A percentile compares a stretch with the other conserved stretches of the same genome.
These are phyloP conservation scores for Stichopus horrens DNA, from an alignment of 53 echinoderm and acorn worm species.

Conservation along the genomic window DNA sequence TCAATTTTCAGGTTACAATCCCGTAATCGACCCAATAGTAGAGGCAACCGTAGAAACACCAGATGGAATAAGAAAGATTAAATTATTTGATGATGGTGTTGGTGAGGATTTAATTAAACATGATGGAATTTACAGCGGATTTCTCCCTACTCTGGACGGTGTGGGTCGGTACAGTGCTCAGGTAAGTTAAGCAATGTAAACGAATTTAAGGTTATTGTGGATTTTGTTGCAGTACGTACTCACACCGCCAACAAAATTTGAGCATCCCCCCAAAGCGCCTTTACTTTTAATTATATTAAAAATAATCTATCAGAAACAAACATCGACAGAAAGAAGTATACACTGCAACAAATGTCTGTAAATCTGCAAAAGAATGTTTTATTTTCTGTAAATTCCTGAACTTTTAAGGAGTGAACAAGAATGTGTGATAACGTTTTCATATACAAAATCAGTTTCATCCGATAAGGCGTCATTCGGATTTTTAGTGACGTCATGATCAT, in stretches of 20 bases:
- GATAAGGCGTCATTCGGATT: no score
- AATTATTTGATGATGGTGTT: constrained; percentile 9
- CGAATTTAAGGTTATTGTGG: not conserved
- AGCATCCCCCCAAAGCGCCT: no score
- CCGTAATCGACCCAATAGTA: constrained; percentile 5
- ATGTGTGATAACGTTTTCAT: no score
- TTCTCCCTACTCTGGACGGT: not conserved
- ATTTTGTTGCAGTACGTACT: not conserved
- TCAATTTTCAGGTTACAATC: constrained; percentile 4
- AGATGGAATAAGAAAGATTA: not conserved
- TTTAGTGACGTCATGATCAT: no score
- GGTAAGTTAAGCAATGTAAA: not conserved
- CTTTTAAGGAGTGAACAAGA: not conserved
- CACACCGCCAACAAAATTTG: no score
- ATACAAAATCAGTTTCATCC: no score
- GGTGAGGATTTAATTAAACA: constrained; percentile 12
- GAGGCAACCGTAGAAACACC: constrained; percentile 4
- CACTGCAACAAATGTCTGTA: no score
- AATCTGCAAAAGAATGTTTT: no score
- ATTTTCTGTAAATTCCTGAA: not conserved
- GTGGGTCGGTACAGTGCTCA: constrained; percentile 15
- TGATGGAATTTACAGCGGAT: constrained; percentile 7
- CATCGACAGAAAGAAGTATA: no score
- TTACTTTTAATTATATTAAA: no score
- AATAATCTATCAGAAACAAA: no score